These are phyloP conservation scores for Phylloscopus collybita DNA, from an alignment of 2,797 vertebrate species.

Conservation along the genomic window DNA sequence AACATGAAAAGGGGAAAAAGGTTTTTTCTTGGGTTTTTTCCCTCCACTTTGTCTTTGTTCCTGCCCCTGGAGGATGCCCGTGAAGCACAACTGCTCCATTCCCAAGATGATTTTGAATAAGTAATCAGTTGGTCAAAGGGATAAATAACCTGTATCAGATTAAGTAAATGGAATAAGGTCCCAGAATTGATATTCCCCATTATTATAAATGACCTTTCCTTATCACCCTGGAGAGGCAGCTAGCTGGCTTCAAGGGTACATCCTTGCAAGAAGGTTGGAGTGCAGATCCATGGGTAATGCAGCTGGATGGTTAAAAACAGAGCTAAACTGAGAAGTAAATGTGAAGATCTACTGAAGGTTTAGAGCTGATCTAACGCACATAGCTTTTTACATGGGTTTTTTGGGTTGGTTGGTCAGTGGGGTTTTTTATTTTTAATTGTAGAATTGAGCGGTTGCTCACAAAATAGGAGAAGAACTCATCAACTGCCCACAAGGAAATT, in stretches of 20 bases:
- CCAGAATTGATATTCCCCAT: neutral
- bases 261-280: neutral
- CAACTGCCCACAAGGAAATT: neutral
- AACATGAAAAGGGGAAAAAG: neutral
- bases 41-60: neutral
- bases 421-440: neutral
- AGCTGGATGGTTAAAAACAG: neutral
- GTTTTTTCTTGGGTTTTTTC: neutral
- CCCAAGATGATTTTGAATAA: neutral
- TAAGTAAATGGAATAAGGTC: neutral
- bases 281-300: neutral
- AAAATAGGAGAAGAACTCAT: neutral
- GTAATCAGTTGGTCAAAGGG: neutral
- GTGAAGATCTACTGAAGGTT: neutral
- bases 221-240: neutral
- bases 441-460: neutral
- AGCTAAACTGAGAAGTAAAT: neutral
- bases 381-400: fast-evolving
- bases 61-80: fast-evolving
- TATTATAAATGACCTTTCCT: neutral
- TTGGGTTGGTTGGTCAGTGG: neutral
- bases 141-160: neutral
- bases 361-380: neutral
- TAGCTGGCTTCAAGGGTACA: neutral
- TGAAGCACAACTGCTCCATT: neutral